Evolutionary conservation across 1,140 invertebrate species (phyloP), one percentile per base, ranked within the genome.

Genomic region (Orius laevigatus): DNA sequence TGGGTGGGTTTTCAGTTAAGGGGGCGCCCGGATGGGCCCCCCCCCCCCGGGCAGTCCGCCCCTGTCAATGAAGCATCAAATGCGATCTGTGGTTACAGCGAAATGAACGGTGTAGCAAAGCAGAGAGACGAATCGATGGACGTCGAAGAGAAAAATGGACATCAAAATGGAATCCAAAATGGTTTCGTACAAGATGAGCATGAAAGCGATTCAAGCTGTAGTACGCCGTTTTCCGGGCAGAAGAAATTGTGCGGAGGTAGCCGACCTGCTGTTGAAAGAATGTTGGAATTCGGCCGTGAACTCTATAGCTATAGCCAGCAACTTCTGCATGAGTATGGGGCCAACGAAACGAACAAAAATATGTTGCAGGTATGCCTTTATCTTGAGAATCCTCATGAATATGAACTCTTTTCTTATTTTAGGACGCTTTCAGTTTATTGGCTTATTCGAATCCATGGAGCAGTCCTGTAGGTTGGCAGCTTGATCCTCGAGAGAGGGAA

Each of bases 361-460:
- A 91, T 95, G 81, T 69, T 96, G 33, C 81, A 87, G 72, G 85
- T 88, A 32, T 45, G n/a, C 20, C 11, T 11, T 49, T 12, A 25
- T 10, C 36, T n/a, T 42, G n/a, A 44, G 43, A 38, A 5, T 36
- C 4, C 11, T 16, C n/a, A 12, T 15, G 10, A 5, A 14, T 20
- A 10, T n/a, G 51, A 18, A 39, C 2, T 48, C 25, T 51, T 47
- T 54, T 11, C 10, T 31, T 55, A n/a, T 31, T 32, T 67, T 72
- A 94, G 79, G 86, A 97, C 70, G 93, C 92, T 58, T 97, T 97
- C 71, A 96, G 92, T 72, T 74, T 98, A 59, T 70, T 98, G 59
- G 93, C 94, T 10, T 98, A 97, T 70, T 85, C 89, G 56, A 94
- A 97, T 73, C 94, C 94, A 6, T 96, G 90, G 89, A 80, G 78